Percentiles rank a stretch among this genome's conserved stretches.
These are phyloP conservation scores for Drosophila subpulchrella DNA, from an alignment of 1,140 invertebrate species.

Conservation along the genomic window DNA sequence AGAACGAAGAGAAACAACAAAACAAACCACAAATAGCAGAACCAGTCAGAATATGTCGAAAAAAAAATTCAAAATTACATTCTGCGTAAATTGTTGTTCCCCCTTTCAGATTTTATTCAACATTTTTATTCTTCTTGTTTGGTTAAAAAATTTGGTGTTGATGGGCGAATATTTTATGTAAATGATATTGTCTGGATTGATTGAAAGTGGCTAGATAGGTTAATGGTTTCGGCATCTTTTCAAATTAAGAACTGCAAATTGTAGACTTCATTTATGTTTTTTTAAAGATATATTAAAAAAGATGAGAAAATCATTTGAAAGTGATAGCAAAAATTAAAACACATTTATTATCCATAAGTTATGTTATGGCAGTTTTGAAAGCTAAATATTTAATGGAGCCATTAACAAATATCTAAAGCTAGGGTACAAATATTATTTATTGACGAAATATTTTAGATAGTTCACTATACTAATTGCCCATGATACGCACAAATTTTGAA, in stretches of 20 bases:
- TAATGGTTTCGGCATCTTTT: constrained; percentile 7
- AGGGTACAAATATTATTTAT: not conserved
- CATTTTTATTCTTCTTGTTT: not conserved
- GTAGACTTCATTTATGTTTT: too few species aligned
- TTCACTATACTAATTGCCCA: constrained; percentile 16
- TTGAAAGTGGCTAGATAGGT: constrained; percentile 15
- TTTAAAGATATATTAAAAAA: not conserved
- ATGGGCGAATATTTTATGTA: constrained; percentile 25
- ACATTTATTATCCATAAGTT: too few species aligned
- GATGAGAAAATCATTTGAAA: too few species aligned
- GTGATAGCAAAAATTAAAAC: too few species aligned
- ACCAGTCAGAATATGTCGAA: constrained; percentile 29
- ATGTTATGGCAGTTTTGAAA: not conserved
- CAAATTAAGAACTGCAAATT: not conserved
- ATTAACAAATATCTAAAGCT: not conserved
- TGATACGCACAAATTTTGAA: constrained; percentile 13
- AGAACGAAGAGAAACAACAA: constrained; percentile 22
- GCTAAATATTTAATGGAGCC: not conserved
- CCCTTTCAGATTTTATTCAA: constrained; percentile 2
- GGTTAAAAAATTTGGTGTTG: constrained; percentile 1
- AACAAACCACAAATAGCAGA: constrained; percentile 32
- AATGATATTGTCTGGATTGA: constrained; percentile 20
- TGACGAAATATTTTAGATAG: constrained; percentile 2
- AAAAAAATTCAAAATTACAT: constrained; percentile 26
- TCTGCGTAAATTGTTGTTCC: not conserved